phyloP scores from a whole-genome alignment of 1,140 invertebrate genomes.

The Oppia nitens region DNA sequence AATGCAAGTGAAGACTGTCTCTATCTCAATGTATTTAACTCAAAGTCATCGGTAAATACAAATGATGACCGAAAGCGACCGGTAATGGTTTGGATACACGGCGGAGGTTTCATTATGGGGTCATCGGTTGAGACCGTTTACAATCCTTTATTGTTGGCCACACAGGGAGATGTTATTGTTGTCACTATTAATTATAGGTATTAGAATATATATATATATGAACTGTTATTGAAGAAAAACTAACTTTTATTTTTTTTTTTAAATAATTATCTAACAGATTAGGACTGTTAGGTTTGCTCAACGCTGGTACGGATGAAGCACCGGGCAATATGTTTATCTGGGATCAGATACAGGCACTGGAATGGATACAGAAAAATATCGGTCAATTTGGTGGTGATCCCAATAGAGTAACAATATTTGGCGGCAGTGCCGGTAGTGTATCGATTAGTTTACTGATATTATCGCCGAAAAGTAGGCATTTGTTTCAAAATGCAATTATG shows the following conservation, averaged over 20 bases:
- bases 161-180: conserved; percentile 41
- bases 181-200: conserved; percentile 38
- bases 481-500: conserved; percentile 11
- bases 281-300: no score
- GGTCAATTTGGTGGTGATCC: conserved; percentile 24
- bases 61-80: background rate
- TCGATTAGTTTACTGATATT: conserved; percentile 22
- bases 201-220: no score
- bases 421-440: conserved; percentile 27
- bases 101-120: conserved; percentile 12
- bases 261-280: no score
- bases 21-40: conserved; percentile 28
- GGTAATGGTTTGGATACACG: conserved; percentile 17
- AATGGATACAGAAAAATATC: conserved; percentile 29
- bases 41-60: background rate
- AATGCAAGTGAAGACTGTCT: conserved; percentile 36
- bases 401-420: conserved; percentile 28
- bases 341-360: conserved; percentile 1
- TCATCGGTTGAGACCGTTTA: conserved; percentile 3
- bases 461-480: conserved; percentile 9
- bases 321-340: background rate
- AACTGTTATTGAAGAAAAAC: no score
- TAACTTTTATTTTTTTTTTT: no score
- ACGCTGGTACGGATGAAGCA: no score
- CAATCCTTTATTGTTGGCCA: conserved; percentile 61